Percentiles rank a stretch among this genome's conserved stretches.
Evolutionary conservation across 64 coral and sea anemone species (phyloP).

Genomic region (Porites australiensis): DNA sequence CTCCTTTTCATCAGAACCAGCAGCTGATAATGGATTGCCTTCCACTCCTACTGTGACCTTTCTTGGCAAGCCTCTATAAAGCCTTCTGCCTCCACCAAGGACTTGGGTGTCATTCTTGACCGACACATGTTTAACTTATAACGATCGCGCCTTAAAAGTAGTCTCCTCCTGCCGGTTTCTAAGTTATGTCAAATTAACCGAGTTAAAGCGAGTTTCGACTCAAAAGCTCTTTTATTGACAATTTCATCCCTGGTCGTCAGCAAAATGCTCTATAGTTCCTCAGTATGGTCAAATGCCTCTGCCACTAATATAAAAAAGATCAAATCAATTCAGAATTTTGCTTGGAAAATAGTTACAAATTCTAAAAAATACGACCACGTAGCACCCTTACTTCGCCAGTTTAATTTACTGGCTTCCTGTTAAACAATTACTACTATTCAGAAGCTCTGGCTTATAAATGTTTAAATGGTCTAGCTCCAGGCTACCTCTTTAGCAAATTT

Average conservation of each 20-base stretch:
- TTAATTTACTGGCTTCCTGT: not conserved
- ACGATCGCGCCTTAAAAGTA: not conserved
- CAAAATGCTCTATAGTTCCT: conserved; percentile 43
- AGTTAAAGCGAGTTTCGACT: conserved; percentile 40
- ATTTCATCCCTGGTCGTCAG: not conserved
- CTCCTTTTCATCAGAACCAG: not conserved
- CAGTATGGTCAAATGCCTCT: conserved; percentile 31
- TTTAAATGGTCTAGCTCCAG: not conserved
- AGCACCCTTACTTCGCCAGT: not conserved
- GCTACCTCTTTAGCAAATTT: not conserved
- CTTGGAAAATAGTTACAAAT: too few species aligned
- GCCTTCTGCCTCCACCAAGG: conserved; percentile 9
- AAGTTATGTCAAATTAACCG: conserved; percentile 52
- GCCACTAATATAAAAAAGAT: not conserved
- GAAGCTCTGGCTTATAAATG: not conserved
- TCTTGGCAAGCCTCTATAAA: not conserved
- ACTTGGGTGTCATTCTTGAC: conserved; percentile 52
- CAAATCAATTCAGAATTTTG: not conserved
- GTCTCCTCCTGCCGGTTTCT: conserved; percentile 2
- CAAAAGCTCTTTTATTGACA: not conserved
- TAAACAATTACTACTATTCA: not conserved
- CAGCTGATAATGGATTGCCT: too few species aligned
- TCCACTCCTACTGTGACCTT: not conserved
- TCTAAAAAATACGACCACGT: not conserved
- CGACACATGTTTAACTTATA: conserved; percentile 15